Evolutionary conservation across 2,113 vertebrate genomes (phyloP).

Genomic region (Merops nubicus): DNA sequence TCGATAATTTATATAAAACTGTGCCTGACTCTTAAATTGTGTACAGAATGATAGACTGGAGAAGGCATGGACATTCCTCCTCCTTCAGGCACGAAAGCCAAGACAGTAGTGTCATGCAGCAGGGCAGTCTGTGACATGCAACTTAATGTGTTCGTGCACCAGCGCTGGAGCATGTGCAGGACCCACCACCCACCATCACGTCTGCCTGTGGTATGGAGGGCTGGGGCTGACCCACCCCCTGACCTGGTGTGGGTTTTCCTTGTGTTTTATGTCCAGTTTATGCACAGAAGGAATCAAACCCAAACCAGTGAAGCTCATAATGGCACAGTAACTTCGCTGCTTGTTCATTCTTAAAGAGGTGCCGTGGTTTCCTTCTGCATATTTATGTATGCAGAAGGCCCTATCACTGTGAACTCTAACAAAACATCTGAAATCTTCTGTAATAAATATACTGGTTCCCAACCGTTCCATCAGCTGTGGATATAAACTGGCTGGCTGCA

Average conservation of each 20-base stretch:
- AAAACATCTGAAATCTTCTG: neutral
- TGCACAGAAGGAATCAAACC: neutral
- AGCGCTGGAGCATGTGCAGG: rapidly evolving
- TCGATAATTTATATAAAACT: neutral
- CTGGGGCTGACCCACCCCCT: too few species aligned
- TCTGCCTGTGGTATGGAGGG: rapidly evolving
- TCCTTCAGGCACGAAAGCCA: neutral
- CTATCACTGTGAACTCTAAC: neutral
- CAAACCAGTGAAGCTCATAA: neutral
- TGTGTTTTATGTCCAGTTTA: neutral
- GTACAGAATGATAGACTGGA: neutral
- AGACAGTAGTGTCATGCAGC: too few species aligned
- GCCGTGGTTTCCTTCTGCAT: neutral
- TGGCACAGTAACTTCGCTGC: neutral
- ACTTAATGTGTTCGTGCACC: rapidly evolving
- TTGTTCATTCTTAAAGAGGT: neutral
- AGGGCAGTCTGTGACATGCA: rapidly evolving
- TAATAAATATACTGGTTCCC: neutral
- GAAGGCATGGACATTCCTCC: neutral
- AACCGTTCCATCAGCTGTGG: neutral
- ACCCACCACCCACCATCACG: rapidly evolving
- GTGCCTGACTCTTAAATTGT: neutral
- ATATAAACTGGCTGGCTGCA: neutral
- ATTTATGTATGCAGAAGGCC: neutral
- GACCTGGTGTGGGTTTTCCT: too few species aligned